Base-by-base conservation (phyloP, 2,113 vertebrate genomes). In the Osmerus eperlanus region DNA sequence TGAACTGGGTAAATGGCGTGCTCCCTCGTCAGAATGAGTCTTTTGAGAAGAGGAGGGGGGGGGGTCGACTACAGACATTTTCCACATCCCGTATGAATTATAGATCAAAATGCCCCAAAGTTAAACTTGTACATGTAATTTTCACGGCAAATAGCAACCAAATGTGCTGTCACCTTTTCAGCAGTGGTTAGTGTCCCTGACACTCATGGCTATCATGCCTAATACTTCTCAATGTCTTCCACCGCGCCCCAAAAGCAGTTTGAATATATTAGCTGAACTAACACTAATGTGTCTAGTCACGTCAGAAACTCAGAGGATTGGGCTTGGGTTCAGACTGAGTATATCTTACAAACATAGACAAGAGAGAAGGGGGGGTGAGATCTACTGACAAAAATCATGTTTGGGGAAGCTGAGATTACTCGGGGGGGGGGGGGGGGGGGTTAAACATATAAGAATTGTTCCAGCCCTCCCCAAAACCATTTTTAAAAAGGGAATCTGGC, bases 271-370 rank as follows among this genome's bases (percentile, higher is more conserved):
- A 89, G 72, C 69, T 15, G 64, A 65, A 73, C 72, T 77, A 76
- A 89, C 83, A 72, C 83, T 91, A 91, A 92, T 92, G 83, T 86
- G 88, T 86, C 80, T 76, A 58, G 89, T 91, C 89, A 90, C 73
- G 76, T 82, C 81, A 80, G 81, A 77, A 53, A 73, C 77, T 79
- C 70, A 51, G 79, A 69, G 70, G 58, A 73, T 67, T 67, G 73
- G 79, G 74, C 74, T 51, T 2, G 13, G 61, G 13, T 83, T 80
- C 82, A 85, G 68, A 78, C 59, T 2, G 29, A 75, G 65, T 59
- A 4, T 58, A 66, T 86, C 77, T 73, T 55, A 61, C 65, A 58
- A 15, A 61, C 64, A 75, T 36, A 68, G 72, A 73, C 72, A 78
- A 59, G 68, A 61, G 66, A 71, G 64, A 77, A 72, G 76, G 61